A percentile compares a stretch with the other conserved stretches of the same genome.
These are phyloP conservation scores for Microcebus ravelobensis DNA, from an alignment of 2,113 vertebrate genomes.

Conservation along the genomic window DNA sequence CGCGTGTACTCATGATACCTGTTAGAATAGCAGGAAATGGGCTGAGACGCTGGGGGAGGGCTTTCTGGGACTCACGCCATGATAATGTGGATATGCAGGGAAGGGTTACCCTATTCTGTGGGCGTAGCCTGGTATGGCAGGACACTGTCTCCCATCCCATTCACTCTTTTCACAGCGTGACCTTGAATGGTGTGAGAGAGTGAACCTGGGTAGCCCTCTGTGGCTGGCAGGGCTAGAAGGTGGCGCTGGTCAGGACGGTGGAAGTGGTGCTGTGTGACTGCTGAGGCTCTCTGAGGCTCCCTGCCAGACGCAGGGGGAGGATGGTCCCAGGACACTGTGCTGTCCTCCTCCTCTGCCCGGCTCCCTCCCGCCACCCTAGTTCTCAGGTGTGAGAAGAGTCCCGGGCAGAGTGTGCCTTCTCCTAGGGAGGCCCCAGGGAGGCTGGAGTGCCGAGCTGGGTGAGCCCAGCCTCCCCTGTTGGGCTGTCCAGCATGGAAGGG, in stretches of 20 bases:
- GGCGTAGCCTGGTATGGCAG: background rate
- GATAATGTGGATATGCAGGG: background rate
- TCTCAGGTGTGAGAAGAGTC: background rate
- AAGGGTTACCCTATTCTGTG: background rate
- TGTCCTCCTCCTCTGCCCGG: background rate
- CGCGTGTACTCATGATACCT: no score
- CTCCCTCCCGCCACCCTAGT: background rate
- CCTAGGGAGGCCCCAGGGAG: background rate
- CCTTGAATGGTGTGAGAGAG: background rate
- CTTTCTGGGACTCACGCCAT: background rate
- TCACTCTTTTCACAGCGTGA: no score
- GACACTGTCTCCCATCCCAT: background rate
- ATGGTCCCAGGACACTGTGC: background rate
- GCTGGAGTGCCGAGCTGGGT: background rate
- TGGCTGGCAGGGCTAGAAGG: background rate
- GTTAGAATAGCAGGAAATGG: background rate
- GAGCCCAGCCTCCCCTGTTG: accelerated
- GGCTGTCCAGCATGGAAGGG: background rate
- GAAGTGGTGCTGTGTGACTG: background rate
- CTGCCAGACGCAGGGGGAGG: background rate
- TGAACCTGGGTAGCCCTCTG: background rate
- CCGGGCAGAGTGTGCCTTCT: background rate
- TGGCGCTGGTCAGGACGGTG: accelerated
- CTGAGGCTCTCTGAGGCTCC: background rate
- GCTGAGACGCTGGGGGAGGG: background rate